Base-by-base conservation (phyloP, 2,888 invertebrate genomes). In the Pseudeuparius sepicola region DNA sequence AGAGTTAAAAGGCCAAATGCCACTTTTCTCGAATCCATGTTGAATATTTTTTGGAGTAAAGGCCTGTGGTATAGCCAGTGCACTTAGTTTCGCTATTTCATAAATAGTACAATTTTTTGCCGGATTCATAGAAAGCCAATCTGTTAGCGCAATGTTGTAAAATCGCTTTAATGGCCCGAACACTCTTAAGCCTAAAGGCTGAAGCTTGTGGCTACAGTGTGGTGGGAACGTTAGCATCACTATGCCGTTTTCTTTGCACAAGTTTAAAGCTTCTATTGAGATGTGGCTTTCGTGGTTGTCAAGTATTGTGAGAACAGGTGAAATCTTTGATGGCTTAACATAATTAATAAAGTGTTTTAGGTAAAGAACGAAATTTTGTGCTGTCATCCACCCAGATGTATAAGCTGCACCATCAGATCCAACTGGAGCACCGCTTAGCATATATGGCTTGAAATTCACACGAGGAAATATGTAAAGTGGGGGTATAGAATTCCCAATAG, bases 371-470 rank as follows among this genome's bases (percentile, higher is more conserved):
- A 47, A n/a, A 18, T 29, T 23, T 26, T 25, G 28, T 12, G 7
- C 29, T 14, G 50, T 56, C 24, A 49, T 49, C 53, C 55, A 56
- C n/a, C 52, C 53, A 4, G 45, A 47, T 31, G 44, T 43, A 38
- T 48, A 41, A 6, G 44, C 47, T 15, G 34, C 36, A n/a, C n/a
- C n/a, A n/a, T n/a, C n/a, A n/a, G n/a, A n/a, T n/a, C n/a, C n/a
- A n/a, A n/a, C n/a, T n/a, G 50, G 47, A 4, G 42, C 47, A 23
- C 46, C 48, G 24, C 39, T 37, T 12, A 49, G 4, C 45, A 51
- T 47, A 26, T 35, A 20, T 4, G 34, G 26, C 36, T 48, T 47
- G 31, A 46, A 49, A 36, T 46, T 34, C n/a, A 48, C 43, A 13
- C 50, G 14, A 1, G 50, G 50, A 35, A 54, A 53, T 27, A 52